These are phyloP conservation scores for Ptychodera flava DNA, from an alignment of 35 echinoderm and acorn worm species.

Conservation along the genomic window DNA sequence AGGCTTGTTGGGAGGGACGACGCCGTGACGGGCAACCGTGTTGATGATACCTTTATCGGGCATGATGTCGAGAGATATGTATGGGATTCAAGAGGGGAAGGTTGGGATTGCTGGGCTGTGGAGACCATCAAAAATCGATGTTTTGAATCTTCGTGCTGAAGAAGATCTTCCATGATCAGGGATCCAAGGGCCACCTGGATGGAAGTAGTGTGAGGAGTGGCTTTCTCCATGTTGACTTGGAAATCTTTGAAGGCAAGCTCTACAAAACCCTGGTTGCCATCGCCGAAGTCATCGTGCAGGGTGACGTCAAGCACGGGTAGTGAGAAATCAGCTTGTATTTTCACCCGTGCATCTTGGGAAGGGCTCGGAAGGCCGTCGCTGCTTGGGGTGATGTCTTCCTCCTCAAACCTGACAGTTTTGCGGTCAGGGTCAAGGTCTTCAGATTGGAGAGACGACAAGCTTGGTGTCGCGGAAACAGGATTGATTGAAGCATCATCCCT, in stretches of 20 bases:
- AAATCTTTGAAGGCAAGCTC: conserved; percentile 78
- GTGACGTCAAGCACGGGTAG: conserved; percentile 74
- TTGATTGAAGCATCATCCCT: background rate
- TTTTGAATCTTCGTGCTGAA: conserved; percentile 39
- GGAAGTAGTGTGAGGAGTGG: conserved; percentile 42
- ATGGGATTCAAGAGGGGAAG: conserved; percentile 12
- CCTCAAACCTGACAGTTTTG: background rate
- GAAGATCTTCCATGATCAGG: conserved; percentile 74
- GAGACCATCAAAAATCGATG: conserved; percentile 80
- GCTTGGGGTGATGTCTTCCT: background rate
- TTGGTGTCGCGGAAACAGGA: background rate
- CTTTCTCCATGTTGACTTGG: conserved; percentile 73
- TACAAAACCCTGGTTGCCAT: conserved; percentile 90
- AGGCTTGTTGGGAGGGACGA: conserved; percentile 36
- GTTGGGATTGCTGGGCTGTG: conserved; percentile 22
- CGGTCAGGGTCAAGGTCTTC: background rate
- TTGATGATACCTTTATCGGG: conserved; percentile 9
- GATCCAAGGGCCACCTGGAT: conserved; percentile 66
- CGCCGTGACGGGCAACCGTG: conserved; percentile 11
- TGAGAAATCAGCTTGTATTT: conserved; percentile 63
- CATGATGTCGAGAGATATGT: conserved; percentile 89
- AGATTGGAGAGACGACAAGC: background rate
- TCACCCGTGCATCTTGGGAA: conserved; percentile 4
- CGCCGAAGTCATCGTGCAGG: conserved; percentile 64
- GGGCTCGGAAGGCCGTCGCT: background rate